Base-by-base conservation (phyloP, 2,888 invertebrate species). In the Agrochola lota region DNA sequence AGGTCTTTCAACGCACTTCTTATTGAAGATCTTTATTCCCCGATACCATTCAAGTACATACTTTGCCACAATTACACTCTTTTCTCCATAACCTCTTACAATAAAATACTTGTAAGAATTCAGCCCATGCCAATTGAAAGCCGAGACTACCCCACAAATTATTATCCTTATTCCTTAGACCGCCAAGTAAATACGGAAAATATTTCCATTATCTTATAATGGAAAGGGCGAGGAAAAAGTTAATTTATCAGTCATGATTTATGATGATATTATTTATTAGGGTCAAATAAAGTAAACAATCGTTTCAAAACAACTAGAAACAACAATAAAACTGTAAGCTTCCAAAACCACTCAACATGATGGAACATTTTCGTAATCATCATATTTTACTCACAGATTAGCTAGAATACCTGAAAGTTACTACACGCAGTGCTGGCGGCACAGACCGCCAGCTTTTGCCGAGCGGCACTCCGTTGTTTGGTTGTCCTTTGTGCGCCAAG, bases 101-200 rank as follows among this genome's bases (percentile, higher is more conserved):
- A 62, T 77, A 49, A 68, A 15, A 63, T 63, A 81, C 57, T 71
- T 17, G 12, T 63, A 71, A 63, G 67, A 81, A 57, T 71, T 77
- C 30, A 43, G 57, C 59, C n/a, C 52, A 74, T 57, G 59, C 26
- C 74, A 69, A 64, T 79, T 69, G 68, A 55, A 46, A 40, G 20
- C 23, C 57, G 20, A 70, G 69, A 68, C 68, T n/a, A 62, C 68
- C 64, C 59, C 62, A 55, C 57, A 63, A 46, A 70, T 72, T 62
- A 80, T 75, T 83, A 75, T 76, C 71, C 63, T 70, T 76, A 72
- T 70, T 81, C 60, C 12, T 66, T 66, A 26, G 57, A 64, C 69
- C 26, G 23, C 64, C 17, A 70, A 79, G 64, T 70, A 83, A 83
- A 80, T 83, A 80, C 69, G 64, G 83, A 70, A 83, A 83, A 66